A percentile compares a stretch with the other conserved stretches of the same genome.
phyloP scores from a whole-genome alignment of 2,113 vertebrate genomes.

The Procapra przewalskii region DNA sequence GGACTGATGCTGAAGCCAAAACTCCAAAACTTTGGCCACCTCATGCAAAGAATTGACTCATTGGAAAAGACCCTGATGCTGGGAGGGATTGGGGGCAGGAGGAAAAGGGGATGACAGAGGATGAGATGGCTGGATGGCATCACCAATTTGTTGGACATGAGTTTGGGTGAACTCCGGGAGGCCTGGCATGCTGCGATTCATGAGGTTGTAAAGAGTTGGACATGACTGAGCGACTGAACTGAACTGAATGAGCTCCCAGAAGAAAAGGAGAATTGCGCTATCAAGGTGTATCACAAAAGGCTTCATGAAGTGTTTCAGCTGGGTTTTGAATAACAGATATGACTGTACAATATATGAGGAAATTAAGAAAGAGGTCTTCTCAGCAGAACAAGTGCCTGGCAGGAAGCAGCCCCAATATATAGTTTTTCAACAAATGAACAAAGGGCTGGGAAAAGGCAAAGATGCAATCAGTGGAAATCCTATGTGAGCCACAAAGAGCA shows the following conservation, averaged over 20 bases:
- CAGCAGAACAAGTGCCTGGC: neutral
- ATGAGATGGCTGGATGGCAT: too few species aligned
- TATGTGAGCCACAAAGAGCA: neutral
- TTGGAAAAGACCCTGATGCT: too few species aligned
- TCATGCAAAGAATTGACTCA: too few species aligned
- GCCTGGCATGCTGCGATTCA: too few species aligned
- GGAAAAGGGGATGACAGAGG: too few species aligned
- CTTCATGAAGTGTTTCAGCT: neutral
- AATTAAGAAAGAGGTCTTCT: neutral
- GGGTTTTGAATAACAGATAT: neutral
- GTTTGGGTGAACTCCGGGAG: too few species aligned
- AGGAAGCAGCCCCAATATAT: neutral
- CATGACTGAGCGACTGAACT: too few species aligned
- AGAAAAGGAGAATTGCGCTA: neutral
- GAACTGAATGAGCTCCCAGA: neutral
- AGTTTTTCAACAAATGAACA: neutral
- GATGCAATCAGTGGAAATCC: neutral
- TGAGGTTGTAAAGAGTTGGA: too few species aligned
- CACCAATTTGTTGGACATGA: rapidly evolving
- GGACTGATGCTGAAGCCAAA: too few species aligned
- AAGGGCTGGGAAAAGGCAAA: neutral
- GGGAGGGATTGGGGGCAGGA: too few species aligned
- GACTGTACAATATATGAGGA: neutral
- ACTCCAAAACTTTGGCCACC: too few species aligned
- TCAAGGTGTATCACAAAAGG: neutral